phyloP scores from a whole-genome alignment of 1,140 invertebrate genomes.

The Brachionus koreanus region DNA sequence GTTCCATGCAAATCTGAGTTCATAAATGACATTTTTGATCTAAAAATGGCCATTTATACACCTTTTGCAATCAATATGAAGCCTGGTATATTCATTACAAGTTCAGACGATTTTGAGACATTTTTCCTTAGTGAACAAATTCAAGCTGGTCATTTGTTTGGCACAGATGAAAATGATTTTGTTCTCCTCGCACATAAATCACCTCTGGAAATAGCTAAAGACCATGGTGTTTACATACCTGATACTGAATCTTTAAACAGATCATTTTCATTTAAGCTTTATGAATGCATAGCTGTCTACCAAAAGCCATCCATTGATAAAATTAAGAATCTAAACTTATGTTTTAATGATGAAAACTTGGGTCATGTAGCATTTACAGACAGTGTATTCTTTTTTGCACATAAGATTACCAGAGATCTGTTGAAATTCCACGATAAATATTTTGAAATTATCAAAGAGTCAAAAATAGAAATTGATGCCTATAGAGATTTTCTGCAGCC shows the following conservation, averaged over 20 bases:
- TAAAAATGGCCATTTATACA: slow-evolving; percentile 59
- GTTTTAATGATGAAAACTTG: slow-evolving; percentile 39
- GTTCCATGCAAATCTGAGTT: slow-evolving; percentile 51
- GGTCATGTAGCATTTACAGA: slow-evolving; percentile 56
- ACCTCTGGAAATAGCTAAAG: slow-evolving; percentile 53
- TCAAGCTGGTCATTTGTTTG: not conserved
- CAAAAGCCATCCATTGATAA: slow-evolving; percentile 58
- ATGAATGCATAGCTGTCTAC: slow-evolving; percentile 55
- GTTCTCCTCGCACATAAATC: slow-evolving; percentile 60
- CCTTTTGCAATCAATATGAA: slow-evolving; percentile 57
- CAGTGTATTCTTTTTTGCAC: slow-evolving; percentile 59
- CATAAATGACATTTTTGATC: slow-evolving; percentile 51
- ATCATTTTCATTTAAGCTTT: not conserved
- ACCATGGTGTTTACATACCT: slow-evolving; percentile 60
- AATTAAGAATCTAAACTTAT: slow-evolving; percentile 55
- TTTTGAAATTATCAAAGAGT: slow-evolving; percentile 19
- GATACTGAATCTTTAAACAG: slow-evolving; percentile 36
- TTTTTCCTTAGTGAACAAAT: slow-evolving; percentile 51
- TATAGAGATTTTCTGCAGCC: slow-evolving; percentile 61
- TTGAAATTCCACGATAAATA: slow-evolving; percentile 50
- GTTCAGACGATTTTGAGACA: slow-evolving; percentile 60
- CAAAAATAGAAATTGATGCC: slow-evolving; percentile 59
- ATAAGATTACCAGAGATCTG: slow-evolving; percentile 54
- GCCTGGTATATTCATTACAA: slow-evolving; percentile 59
- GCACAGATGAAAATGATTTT: slow-evolving; percentile 50